Evolutionary conservation across 2,888 invertebrate species (phyloP).

Genomic region (Proisotoma minuta): DNA sequence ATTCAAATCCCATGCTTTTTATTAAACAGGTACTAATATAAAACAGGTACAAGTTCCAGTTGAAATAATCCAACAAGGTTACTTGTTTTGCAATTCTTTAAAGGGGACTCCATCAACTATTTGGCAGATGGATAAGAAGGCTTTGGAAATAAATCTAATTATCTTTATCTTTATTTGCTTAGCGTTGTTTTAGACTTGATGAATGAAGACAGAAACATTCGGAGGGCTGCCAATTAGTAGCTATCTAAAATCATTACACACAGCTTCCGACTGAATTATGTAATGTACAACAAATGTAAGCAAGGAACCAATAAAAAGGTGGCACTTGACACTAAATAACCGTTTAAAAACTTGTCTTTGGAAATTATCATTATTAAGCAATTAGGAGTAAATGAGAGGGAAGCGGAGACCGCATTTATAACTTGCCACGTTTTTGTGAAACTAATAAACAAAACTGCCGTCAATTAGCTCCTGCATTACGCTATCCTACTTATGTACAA

Average conservation of each 20-base stretch:
- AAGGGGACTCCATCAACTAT: neutral
- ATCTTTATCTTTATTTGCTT: slow-evolving; percentile 8
- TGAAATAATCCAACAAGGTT: too few relatives aligned
- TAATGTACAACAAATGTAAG: neutral
- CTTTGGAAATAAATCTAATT: slow-evolving; percentile 9
- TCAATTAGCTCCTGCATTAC: neutral
- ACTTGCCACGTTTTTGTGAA: neutral
- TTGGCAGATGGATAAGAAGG: neutral
- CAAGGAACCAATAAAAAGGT: neutral
- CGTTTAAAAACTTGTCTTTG: neutral
- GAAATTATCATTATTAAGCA: neutral
- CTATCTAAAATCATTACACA: too few relatives aligned
- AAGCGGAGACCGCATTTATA: neutral
- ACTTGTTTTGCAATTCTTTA: too few relatives aligned
- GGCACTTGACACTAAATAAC: neutral
- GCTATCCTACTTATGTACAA: too few relatives aligned
- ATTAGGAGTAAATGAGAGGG: neutral
- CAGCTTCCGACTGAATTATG: too few relatives aligned
- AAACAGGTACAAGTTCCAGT: too few relatives aligned
- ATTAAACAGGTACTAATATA: too few relatives aligned
- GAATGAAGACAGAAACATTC: neutral
- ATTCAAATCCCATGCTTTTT: too few relatives aligned
- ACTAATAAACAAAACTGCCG: too few relatives aligned
- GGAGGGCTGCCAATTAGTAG: too few relatives aligned
- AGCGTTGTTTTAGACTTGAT: neutral